Conservation (phyloP, 2,888 invertebrate genomes). For the Podabrus alpinus region DNA sequence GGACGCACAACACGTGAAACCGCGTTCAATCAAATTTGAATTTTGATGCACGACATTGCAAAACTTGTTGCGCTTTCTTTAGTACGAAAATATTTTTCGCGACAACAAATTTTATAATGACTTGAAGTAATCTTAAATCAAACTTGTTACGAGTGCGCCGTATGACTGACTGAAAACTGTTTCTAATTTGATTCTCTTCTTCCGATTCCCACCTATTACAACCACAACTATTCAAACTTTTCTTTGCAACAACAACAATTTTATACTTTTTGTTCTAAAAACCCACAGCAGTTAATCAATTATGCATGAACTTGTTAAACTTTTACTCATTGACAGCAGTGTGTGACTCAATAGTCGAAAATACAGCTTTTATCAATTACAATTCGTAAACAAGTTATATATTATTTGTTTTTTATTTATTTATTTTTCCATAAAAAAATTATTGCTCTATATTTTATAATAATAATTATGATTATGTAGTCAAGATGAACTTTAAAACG, state of each 20-base stretch:
- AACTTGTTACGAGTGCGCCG: constrained; percentile 30
- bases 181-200: constrained; percentile 32
- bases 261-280: background rate
- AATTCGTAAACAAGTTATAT: background rate
- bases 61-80: background rate
- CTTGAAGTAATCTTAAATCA: constrained; percentile 12
- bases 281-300: background rate
- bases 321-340: background rate
- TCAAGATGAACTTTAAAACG: too few species aligned
- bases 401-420: background rate
- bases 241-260: background rate
- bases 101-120: background rate
- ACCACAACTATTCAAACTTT: background rate
- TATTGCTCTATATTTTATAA: too few species aligned
- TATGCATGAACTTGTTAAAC: background rate
- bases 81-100: background rate
- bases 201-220: constrained; percentile 28
- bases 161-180: constrained; percentile 32
- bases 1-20: background rate
- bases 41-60: background rate
- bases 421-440: too few species aligned
- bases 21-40: background rate
- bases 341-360: background rate
- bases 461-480: too few species aligned
- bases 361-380: background rate